Percentiles rank a stretch among this genome's conserved stretches.
These are phyloP conservation scores for Neomorphus geoffroyi DNA, from an alignment of 2,797 vertebrate genomes.

Conservation along the genomic window DNA sequence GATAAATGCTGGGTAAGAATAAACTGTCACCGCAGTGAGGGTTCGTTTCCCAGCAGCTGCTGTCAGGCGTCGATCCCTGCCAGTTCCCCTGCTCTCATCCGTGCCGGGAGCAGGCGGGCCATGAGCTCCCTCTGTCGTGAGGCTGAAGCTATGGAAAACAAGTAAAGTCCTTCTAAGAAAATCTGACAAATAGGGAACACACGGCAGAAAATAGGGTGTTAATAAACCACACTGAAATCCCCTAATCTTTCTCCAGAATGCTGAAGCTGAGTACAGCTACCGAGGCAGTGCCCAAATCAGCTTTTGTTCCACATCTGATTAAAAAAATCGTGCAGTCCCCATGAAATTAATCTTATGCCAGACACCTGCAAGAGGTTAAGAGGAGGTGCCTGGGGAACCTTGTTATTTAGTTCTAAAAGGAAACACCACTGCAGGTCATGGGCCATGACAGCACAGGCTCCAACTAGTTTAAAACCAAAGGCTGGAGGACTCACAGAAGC, in stretches of 20 bases:
- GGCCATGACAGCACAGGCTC: background rate
- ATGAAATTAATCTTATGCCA: fast-evolving
- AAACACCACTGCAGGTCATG: background rate
- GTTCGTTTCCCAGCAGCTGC: background rate
- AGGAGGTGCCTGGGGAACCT: background rate
- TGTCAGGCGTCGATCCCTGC: fast-evolving
- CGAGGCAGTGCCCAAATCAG: too few species aligned
- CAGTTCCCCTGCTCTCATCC: fast-evolving
- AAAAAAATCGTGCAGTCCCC: background rate
- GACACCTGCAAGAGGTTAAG: background rate
- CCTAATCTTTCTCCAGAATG: background rate
- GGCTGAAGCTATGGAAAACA: background rate
- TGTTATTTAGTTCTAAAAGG: background rate
- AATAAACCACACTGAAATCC: background rate
- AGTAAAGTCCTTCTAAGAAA: background rate
- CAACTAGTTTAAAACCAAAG: background rate
- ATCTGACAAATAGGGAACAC: background rate
- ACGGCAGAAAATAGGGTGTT: background rate
- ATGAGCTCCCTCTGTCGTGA: constrained; percentile 46
- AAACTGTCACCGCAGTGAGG: fast-evolving
- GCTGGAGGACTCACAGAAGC: background rate
- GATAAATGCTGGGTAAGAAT: background rate
- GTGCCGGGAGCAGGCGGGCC: background rate
- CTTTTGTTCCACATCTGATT: too few species aligned
- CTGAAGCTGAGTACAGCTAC: background rate